Percentiles rank a stretch among this genome's conserved stretches.
These are phyloP conservation scores for Lepidurus arcticus DNA, from an alignment of 1,140 invertebrate genomes.

Conservation along the genomic window DNA sequence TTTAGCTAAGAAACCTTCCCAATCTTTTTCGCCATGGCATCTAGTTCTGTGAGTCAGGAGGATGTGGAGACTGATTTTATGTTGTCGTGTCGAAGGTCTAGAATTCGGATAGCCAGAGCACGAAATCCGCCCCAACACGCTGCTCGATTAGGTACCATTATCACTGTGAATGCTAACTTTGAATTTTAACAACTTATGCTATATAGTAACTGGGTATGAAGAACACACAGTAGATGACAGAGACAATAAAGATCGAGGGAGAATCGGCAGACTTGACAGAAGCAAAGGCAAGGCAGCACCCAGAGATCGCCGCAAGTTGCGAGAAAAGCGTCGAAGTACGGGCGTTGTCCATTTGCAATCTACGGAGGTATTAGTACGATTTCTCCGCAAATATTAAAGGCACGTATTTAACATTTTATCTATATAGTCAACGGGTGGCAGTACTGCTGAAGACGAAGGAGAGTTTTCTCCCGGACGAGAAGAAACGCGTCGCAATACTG, in stretches of 20 bases:
- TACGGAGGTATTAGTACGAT: slow-evolving; percentile 50
- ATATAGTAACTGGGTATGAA: slow-evolving; percentile 19
- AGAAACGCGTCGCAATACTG: slow-evolving; percentile 49
- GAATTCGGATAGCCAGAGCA: slow-evolving; percentile 52
- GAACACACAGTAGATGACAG: slow-evolving; percentile 28
- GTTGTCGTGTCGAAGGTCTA: slow-evolving; percentile 49
- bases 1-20: slow-evolving; percentile 1
- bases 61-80: slow-evolving; percentile 58
- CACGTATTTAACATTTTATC: slow-evolving; percentile 29
- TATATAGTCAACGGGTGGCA: slow-evolving; percentile 58
- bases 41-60: slow-evolving; percentile 60
- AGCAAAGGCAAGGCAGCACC: slow-evolving; percentile 46
- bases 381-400: neutral
- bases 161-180: neutral
- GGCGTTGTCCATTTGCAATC: slow-evolving; percentile 59
- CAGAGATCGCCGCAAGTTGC: slow-evolving; percentile 56
- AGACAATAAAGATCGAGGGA: slow-evolving; percentile 28
- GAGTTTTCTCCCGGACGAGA: slow-evolving; percentile 43
- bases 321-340: slow-evolving; percentile 58
- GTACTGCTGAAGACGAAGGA: slow-evolving; percentile 57
- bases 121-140: slow-evolving; percentile 46
- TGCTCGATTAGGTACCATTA: slow-evolving; percentile 37
- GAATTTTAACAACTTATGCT: neutral
- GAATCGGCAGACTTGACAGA: slow-evolving; percentile 29
- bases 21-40: slow-evolving; percentile 50